Percentiles rank a stretch among this genome's conserved stretches.
These are phyloP conservation scores for Phalacrocorax carbo DNA, from an alignment of 2,113 vertebrate species.

Conservation along the genomic window DNA sequence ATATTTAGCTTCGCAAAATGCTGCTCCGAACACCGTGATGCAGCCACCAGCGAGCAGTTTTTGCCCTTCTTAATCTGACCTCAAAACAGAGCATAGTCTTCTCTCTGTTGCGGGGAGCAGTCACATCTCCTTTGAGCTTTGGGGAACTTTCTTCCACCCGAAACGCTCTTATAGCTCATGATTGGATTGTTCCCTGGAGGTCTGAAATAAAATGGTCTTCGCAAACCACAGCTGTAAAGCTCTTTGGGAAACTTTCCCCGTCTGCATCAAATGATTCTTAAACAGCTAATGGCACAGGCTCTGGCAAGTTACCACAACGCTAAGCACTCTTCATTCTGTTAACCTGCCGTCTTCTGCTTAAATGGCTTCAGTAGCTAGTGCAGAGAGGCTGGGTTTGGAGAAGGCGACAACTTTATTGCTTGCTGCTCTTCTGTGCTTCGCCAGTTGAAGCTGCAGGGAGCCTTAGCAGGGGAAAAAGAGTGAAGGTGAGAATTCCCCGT, in stretches of 20 bases:
- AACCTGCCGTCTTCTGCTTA: constrained; percentile 51
- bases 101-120: not conserved
- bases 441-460: not conserved
- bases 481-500: not conserved
- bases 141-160: not conserved
- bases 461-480: not conserved
- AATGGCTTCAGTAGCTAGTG: not conserved
- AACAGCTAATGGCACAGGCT: constrained; percentile 49
- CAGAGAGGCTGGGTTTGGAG: not conserved
- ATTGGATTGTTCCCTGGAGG: constrained; percentile 49
- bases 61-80: constrained; percentile 24
- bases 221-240: constrained; percentile 36
- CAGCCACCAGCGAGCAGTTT: not conserved
- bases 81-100: not conserved
- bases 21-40: not conserved
- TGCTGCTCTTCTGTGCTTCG: not conserved
- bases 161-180: not conserved
- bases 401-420: not conserved
- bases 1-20: constrained; percentile 59
- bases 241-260: constrained; percentile 50
- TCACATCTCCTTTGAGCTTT: constrained; percentile 27
- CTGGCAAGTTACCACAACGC: constrained; percentile 23
- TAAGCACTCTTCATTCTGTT: not conserved
- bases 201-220: constrained; percentile 43
- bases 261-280: constrained; percentile 63